These are phyloP conservation scores for Stenopsyche tienmushanensis DNA, from an alignment of 1,140 invertebrate species.

Conservation along the genomic window DNA sequence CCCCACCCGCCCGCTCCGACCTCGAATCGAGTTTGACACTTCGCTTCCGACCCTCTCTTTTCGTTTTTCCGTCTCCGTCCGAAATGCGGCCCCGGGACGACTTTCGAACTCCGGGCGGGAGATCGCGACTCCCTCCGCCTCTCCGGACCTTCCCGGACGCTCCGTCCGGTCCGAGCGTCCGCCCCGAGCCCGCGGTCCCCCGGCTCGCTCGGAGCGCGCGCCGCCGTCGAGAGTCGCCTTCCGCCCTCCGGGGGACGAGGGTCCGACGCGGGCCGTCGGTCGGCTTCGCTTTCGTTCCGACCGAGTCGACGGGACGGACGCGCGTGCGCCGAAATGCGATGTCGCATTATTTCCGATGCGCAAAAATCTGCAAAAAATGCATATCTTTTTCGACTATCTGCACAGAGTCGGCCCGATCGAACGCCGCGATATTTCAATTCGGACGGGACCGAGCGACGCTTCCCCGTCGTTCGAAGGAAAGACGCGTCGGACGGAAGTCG, in stretches of 20 bases:
- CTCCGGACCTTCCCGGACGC: background rate
- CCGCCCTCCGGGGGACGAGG: too few relatives aligned
- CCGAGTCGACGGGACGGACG: background rate
- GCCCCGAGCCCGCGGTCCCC: too few relatives aligned
- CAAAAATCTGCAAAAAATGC: too few relatives aligned
- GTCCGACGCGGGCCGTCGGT: background rate
- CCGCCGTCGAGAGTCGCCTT: too few relatives aligned
- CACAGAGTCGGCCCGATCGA: too few relatives aligned
- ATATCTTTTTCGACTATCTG: too few relatives aligned
- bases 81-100: background rate
- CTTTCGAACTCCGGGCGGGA: background rate
- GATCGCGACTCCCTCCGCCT: background rate
- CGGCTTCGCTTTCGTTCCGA: background rate
- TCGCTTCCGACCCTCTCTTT: background rate
- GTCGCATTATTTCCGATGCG: too few relatives aligned
- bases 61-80: background rate
- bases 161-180: background rate
- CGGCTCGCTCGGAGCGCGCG: too few relatives aligned
- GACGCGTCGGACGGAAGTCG: too few relatives aligned
- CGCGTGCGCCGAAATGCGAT: background rate
- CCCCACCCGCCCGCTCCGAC: background rate
- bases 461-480: too few relatives aligned
- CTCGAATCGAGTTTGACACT: conserved; percentile 1
- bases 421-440: too few relatives aligned
- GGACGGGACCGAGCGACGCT: too few relatives aligned